A percentile compares a stretch with the other conserved stretches of the same genome.
Conservation (phyloP, 2,113 vertebrate species). For the Pterocles burchelli region DNA sequence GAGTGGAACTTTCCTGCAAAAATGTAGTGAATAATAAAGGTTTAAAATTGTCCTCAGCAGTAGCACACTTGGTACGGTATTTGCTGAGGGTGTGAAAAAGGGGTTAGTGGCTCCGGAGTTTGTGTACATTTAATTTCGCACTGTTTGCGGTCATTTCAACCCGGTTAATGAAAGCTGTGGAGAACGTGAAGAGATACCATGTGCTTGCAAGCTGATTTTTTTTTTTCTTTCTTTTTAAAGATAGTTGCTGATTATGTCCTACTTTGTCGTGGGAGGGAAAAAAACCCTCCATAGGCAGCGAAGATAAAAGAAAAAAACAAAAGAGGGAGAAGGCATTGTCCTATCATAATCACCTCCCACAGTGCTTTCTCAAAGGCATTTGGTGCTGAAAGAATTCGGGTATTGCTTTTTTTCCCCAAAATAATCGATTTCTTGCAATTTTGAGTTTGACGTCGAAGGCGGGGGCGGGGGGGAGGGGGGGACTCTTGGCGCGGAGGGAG, state of each 20-base stretch:
- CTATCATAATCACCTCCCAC: slow-evolving; percentile 32
- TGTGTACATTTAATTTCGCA: slow-evolving; percentile 71
- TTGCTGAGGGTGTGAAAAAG: slow-evolving; percentile 18
- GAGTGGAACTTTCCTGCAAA: not conserved
- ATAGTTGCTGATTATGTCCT: slow-evolving; percentile 52
- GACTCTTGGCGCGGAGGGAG: not conserved
- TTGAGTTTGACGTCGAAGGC: slow-evolving; percentile 14
- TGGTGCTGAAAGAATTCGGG: slow-evolving; percentile 57
- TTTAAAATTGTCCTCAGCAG: not conserved
- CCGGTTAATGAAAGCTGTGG: slow-evolving; percentile 63
- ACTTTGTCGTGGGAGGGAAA: slow-evolving; percentile 53
- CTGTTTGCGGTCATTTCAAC: slow-evolving; percentile 68
- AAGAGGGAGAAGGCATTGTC: slow-evolving; percentile 65
- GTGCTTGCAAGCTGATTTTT: slow-evolving; percentile 1
- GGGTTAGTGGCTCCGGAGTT: slow-evolving; percentile 29
- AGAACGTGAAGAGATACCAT: slow-evolving; percentile 52
- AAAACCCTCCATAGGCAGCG: slow-evolving; percentile 38
- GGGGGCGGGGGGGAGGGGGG: not conserved
- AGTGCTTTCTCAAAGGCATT: slow-evolving; percentile 65
- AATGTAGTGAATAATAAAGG: not conserved
- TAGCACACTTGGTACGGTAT: not conserved
- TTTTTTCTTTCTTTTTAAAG: not conserved
- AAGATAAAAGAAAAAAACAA: not conserved
- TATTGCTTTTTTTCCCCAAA: slow-evolving; percentile 20
- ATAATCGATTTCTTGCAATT: slow-evolving; percentile 57